Evolutionary conservation across 2,888 invertebrate species (phyloP), one percentile per base, ranked within the genome.

Genomic region (Brassicogethes aeneus): DNA sequence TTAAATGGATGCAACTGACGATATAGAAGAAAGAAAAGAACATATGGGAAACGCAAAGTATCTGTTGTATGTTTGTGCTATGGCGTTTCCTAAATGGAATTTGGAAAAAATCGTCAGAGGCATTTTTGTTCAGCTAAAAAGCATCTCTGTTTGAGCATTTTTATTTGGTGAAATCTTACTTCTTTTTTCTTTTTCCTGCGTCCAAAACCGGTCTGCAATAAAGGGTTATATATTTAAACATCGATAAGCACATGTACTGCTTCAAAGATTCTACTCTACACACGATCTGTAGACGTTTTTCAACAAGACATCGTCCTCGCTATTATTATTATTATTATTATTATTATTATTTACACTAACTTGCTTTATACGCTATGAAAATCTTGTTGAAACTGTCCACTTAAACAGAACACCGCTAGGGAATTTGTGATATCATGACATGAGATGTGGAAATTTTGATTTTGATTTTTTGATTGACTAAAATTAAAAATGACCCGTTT

Each of bases 141-240:
- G 65, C 64, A 58, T 60, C 61, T 63, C 59, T 60, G 53, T 56
- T 55, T 62, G 60, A 62, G 59, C 59, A 59, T 56, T 61, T 62
- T 60, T 60, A 63, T 58, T n/a, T 64, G 61, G 62, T 73, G 73
- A 77, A 78, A 76, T 85, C 90, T 90, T 90, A 90, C 90, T 88
- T 90, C 89, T 89, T 90, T 90, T 87, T 89, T 89, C 85, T 88
- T 89, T 88, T 88, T 90, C 88, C 87, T 86, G 83, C 89, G 87
- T 85, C 89, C 89, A 86, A 85, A 86, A 83, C 81, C 82, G 78
- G 79, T 82, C 84, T 84, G 83, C 75, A 83, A 83, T 80, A 66
- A 68, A 69, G 66, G n/a, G 65, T 66, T 60, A 62, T 54, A 54
- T 50, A 63, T 54, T 68, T 68, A 68, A 68, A 66, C 66, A 68